phyloP scores from a whole-genome alignment of 2,797 vertebrate genomes.

The Eulemur coronatus region DNA sequence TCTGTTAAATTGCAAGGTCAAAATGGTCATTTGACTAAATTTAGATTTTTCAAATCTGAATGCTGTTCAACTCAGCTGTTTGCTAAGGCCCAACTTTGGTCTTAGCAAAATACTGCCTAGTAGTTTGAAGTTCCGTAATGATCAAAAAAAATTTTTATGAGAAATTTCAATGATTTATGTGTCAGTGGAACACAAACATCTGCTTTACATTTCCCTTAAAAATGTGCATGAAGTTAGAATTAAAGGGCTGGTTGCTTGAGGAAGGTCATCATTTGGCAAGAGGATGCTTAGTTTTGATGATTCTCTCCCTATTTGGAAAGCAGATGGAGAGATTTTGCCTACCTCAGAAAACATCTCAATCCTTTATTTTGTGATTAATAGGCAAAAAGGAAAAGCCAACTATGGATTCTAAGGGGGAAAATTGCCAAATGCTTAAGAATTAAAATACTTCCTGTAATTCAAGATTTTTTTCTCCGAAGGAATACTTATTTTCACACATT shows the following conservation, averaged over 20 bases:
- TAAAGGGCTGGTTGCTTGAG: not conserved
- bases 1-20: slow-evolving; percentile 25
- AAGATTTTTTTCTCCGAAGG: not conserved
- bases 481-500: slow-evolving; percentile 1
- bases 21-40: not conserved
- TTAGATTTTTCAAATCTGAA: slow-evolving; percentile 35
- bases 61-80: not conserved
- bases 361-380: slow-evolving; percentile 33
- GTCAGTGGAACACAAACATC: slow-evolving; percentile 20
- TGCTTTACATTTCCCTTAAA: slow-evolving; percentile 28
- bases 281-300: not conserved
- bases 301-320: slow-evolving; percentile 26
- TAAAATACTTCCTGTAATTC: slow-evolving; percentile 24
- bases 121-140: slow-evolving; percentile 2
- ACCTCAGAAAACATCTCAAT: not conserved
- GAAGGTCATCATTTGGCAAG: not conserved
- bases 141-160: slow-evolving; percentile 17
- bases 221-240: slow-evolving; percentile 34
- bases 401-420: not conserved
- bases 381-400: not conserved
- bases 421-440: not conserved
- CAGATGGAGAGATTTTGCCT: not conserved
- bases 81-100: not conserved
- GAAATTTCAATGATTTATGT: slow-evolving; percentile 30
- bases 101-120: not conserved